Conservation (phyloP, 2,888 invertebrate genomes). For the Pantelozetes paolii region DNA sequence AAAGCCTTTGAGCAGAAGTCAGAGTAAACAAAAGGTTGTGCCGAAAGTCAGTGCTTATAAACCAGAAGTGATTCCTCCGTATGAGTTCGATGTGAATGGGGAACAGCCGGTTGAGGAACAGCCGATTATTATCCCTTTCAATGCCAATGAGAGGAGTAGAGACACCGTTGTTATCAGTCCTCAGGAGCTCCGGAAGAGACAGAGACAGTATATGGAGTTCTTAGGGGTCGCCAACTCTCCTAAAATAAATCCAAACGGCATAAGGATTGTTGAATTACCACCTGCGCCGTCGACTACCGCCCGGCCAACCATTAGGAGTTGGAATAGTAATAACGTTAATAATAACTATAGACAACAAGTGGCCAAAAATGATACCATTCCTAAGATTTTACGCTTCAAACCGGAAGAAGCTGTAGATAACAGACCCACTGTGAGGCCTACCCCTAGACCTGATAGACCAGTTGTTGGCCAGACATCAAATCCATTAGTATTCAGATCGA, state of each 20-base stretch:
- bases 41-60: constrained; percentile 6
- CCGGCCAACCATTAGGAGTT: not conserved
- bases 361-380: constrained; percentile 16
- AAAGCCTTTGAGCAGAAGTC: not conserved
- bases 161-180: constrained; percentile 4
- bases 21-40: not conserved
- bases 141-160: not conserved
- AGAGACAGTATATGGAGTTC: constrained; percentile 5
- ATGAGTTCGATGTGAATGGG: constrained; percentile 2
- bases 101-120: not conserved
- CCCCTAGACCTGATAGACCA: not conserved
- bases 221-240: constrained; percentile 27
- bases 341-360: constrained; percentile 20
- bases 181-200: not conserved
- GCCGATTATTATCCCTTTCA: constrained; percentile 15
- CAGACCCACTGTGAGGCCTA: not conserved
- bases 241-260: constrained; percentile 17
- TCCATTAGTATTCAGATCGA: constrained; percentile 1
- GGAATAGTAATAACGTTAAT: constrained; percentile 15
- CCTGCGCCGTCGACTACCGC: not conserved
- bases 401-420: not conserved
- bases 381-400: not conserved
- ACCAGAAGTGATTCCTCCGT: constrained; percentile 28
- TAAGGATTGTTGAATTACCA: constrained; percentile 16
- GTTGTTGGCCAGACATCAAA: not conserved